A percentile compares a stretch with the other conserved stretches of the same genome.
Evolutionary conservation across 2,113 vertebrate species (phyloP).

Genomic region (Crotalus tigris): DNA sequence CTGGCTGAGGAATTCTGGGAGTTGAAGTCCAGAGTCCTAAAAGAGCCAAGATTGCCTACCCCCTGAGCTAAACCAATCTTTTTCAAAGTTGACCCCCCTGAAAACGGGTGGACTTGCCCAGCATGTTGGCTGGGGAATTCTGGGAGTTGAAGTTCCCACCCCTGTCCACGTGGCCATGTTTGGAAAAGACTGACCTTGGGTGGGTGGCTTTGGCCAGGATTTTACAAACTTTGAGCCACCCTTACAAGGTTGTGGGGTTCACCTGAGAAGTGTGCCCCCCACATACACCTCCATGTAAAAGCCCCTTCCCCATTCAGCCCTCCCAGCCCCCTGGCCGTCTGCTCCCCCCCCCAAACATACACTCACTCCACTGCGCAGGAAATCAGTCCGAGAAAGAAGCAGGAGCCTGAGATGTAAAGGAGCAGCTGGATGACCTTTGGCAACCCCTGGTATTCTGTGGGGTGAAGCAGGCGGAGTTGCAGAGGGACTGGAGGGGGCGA

Average conservation of each 20-base stretch:
- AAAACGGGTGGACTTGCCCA: background rate
- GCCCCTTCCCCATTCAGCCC: background rate
- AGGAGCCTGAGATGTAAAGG: background rate
- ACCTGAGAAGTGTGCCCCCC: background rate
- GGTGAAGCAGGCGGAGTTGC: accelerated
- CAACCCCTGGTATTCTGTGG: background rate
- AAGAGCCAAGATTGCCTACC: no score
- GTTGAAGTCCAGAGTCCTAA: no score
- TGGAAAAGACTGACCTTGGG: background rate
- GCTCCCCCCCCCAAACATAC: accelerated
- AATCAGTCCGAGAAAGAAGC: background rate
- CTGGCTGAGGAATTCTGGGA: no score
- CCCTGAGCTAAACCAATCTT: background rate
- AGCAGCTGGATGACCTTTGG: background rate
- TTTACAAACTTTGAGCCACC: background rate
- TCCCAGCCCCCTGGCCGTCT: background rate
- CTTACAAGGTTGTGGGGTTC: background rate
- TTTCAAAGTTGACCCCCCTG: background rate
- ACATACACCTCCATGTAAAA: background rate
- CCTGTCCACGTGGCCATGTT: background rate
- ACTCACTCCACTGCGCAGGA: conserved; percentile 4
- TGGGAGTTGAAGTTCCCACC: background rate
- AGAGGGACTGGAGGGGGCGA: accelerated
- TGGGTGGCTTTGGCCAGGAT: background rate
- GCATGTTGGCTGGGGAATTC: background rate